Evolutionary conservation across 2,113 vertebrate genomes (phyloP).

Genomic region (Scomber colias): DNA sequence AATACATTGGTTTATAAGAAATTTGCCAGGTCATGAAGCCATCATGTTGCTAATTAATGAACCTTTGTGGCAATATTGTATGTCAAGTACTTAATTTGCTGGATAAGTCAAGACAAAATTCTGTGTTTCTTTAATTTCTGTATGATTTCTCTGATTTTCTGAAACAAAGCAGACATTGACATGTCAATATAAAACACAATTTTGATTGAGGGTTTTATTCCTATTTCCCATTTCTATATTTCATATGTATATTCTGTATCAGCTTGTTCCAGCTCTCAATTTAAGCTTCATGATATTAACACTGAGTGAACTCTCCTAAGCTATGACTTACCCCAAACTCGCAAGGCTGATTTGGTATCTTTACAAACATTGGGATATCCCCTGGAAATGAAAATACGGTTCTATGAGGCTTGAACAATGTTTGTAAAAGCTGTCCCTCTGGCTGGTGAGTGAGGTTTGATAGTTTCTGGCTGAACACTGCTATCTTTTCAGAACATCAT

Average conservation of each 20-base stretch:
- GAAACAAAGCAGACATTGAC: no score
- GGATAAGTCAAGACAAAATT: no score
- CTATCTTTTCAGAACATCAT: background rate
- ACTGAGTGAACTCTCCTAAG: background rate
- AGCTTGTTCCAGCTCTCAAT: background rate
- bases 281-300: background rate
- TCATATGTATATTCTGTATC: background rate
- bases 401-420: background rate
- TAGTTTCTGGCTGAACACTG: background rate
- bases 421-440: background rate
- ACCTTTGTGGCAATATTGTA: background rate
- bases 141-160: no score
- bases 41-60: constrained; percentile 1
- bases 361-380: no score
- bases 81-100: background rate
- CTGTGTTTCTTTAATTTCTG: no score
- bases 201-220: no score
- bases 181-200: no score
- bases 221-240: background rate
- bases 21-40: background rate
- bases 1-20: no score
- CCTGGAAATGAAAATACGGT: background rate
- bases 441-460: no score
- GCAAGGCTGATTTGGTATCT: background rate
- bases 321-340: background rate